Conservation (phyloP, 2,113 vertebrate genomes). For the Camelus dromedarius region DNA sequence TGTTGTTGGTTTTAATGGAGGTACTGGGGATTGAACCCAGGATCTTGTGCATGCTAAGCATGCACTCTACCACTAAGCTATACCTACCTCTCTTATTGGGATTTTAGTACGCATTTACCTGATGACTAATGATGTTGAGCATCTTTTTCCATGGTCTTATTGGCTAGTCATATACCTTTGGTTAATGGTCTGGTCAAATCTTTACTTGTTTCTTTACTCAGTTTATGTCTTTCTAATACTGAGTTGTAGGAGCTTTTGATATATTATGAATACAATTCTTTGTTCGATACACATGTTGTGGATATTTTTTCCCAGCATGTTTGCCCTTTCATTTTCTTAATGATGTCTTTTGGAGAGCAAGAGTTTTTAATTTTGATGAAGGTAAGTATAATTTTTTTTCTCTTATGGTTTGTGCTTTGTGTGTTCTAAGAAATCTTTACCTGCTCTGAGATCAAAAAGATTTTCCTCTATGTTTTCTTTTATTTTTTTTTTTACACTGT, state of each 20-base stretch:
- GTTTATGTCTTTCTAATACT: background rate
- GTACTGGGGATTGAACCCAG: too few relatives aligned
- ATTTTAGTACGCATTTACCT: background rate
- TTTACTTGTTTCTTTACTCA: background rate
- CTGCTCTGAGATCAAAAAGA: background rate
- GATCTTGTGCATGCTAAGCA: too few relatives aligned
- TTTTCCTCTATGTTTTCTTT: background rate
- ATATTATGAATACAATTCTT: background rate
- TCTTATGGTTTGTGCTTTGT: background rate
- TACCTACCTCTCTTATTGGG: background rate
- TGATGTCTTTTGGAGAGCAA: background rate
- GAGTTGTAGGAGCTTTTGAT: background rate
- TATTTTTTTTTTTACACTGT: background rate
- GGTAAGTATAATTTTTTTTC: background rate
- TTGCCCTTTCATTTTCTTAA: background rate
- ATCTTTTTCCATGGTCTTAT: background rate
- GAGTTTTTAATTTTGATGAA: background rate
- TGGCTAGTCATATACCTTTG: background rate
- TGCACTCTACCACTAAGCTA: too few relatives aligned
- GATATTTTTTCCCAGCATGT: background rate
- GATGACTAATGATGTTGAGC: background rate
- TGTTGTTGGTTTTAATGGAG: too few relatives aligned
- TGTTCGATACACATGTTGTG: background rate
- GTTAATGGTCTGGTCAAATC: background rate
- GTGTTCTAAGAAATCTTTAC: background rate